Percentiles rank a stretch among this genome's conserved stretches.
These are phyloP conservation scores for Neuroterus valhalla DNA, from an alignment of 1,140 invertebrate genomes.

Conservation along the genomic window DNA sequence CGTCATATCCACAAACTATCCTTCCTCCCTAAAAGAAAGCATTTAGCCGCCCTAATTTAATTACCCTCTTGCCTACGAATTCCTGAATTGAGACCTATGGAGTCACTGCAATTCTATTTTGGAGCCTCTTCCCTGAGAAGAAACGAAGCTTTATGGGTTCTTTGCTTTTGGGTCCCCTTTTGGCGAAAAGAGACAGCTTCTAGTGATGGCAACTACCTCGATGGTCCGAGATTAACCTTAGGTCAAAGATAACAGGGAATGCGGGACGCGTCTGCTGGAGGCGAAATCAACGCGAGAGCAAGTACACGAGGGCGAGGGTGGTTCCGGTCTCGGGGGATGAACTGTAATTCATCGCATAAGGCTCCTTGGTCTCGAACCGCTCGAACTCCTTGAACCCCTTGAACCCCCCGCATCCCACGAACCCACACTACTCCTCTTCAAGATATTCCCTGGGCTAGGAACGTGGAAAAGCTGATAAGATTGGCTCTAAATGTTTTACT, in stretches of 20 bases:
- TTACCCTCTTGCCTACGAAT: no score
- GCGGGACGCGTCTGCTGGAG: slow-evolving; percentile 38
- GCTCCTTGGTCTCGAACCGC: slow-evolving; percentile 38
- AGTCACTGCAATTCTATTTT: not conserved
- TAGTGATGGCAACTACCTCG: not conserved
- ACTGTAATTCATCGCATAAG: slow-evolving; percentile 43
- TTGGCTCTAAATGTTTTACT: not conserved
- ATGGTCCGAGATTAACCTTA: slow-evolving; percentile 22
- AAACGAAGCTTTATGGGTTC: not conserved
- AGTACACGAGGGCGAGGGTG: slow-evolving; percentile 37
- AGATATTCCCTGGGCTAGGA: not conserved
- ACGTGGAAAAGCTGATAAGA: not conserved
- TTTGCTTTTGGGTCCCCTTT: not conserved
- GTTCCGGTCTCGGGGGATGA: slow-evolving; percentile 39
- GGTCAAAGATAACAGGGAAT: slow-evolving; percentile 25
- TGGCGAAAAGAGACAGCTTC: not conserved
- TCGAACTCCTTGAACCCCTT: not conserved
- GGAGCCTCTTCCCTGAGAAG: not conserved
- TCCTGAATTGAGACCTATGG: not conserved
- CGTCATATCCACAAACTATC: not conserved
- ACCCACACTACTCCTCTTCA: slow-evolving; percentile 3
- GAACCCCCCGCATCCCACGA: no score
- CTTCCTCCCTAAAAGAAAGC: not conserved
- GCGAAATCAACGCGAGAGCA: slow-evolving; percentile 49
- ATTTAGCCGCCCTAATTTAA: no score